phyloP scores from a whole-genome alignment of 2,113 vertebrate species.

The Xyliphius kryptos region DNA sequence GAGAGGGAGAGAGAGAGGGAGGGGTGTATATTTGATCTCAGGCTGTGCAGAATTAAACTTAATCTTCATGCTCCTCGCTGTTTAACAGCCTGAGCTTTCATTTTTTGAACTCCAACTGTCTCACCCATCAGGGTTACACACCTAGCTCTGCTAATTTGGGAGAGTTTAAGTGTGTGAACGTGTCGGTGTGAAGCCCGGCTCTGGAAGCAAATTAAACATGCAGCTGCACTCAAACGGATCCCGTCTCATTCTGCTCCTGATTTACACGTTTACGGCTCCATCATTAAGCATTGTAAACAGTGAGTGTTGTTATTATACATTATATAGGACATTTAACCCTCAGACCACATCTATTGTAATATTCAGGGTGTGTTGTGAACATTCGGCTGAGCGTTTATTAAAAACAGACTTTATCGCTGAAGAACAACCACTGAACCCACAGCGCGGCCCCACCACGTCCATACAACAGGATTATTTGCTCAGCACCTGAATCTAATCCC shows the following conservation, averaged over 20 bases:
- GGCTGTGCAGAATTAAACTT: conserved; percentile 22
- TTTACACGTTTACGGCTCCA: neutral
- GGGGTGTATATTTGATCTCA: conserved; percentile 35
- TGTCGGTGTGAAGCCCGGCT: neutral
- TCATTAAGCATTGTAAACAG: too few species aligned
- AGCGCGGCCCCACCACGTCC: too few species aligned
- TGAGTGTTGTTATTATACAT: too few species aligned
- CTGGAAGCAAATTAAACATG: conserved; percentile 14
- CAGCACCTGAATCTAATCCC: too few species aligned
- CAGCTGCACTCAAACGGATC: neutral
- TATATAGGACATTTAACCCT: too few species aligned
- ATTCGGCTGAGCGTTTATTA: too few species aligned
- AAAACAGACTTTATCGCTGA: too few species aligned
- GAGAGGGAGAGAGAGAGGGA: too few species aligned
- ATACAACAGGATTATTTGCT: too few species aligned
- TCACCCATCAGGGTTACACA: neutral
- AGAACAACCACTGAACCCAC: too few species aligned
- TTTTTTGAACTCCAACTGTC: neutral
- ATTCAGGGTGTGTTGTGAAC: too few species aligned
- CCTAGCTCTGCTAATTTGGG: conserved; percentile 5
- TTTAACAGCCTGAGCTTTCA: conserved; percentile 1
- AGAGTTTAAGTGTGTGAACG: conserved; percentile 26
- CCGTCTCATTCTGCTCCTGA: neutral
- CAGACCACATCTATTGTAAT: too few species aligned
- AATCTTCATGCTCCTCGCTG: neutral